phyloP scores from a whole-genome alignment of 2,888 invertebrate species.

The Hirtodrosophila confusa region DNA sequence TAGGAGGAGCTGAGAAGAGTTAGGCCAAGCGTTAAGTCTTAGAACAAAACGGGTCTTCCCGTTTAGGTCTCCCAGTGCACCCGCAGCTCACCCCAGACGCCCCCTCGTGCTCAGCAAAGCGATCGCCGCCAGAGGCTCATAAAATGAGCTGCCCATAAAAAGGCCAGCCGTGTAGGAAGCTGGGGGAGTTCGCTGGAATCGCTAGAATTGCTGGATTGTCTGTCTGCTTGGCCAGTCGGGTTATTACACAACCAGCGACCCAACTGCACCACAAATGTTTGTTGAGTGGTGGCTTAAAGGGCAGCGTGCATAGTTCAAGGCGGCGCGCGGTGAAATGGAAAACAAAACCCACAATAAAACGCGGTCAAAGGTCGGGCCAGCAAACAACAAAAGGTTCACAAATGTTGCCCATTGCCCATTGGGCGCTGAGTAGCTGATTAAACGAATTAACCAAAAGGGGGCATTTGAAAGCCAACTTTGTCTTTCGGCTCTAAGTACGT shows the following conservation, averaged over 20 bases:
- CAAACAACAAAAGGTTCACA: constrained; percentile 19
- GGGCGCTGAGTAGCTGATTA: constrained; percentile 27
- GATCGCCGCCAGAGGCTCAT: constrained; percentile 22
- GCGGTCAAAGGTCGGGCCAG: constrained; percentile 50
- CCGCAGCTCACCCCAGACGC: neutral
- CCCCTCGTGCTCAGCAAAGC: constrained; percentile 1
- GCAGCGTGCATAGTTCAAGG: constrained; percentile 59
- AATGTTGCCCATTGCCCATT: constrained; percentile 12
- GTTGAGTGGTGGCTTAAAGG: constrained; percentile 34
- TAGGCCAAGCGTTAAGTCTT: constrained; percentile 34
- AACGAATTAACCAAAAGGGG: constrained; percentile 12
- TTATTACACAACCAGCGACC: constrained; percentile 44
- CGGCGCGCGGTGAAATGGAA: constrained; percentile 52
- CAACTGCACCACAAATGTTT: constrained; percentile 10
- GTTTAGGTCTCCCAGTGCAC: constrained; percentile 14
- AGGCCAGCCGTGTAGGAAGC: neutral
- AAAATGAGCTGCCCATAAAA: constrained; percentile 34
- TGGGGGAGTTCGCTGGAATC: neutral
- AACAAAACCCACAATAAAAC: constrained; percentile 25
- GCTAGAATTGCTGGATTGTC: constrained; percentile 1
- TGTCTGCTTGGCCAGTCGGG: constrained; percentile 28
- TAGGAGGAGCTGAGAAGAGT: too few species aligned
- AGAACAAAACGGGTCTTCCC: constrained; percentile 44
- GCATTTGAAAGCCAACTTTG: constrained; percentile 7
- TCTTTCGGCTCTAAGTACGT: constrained; percentile 15